A percentile compares a stretch with the other conserved stretches of the same genome.
These are phyloP conservation scores for Agrotis segetum DNA, from an alignment of 2,888 invertebrate species.

Conservation along the genomic window DNA sequence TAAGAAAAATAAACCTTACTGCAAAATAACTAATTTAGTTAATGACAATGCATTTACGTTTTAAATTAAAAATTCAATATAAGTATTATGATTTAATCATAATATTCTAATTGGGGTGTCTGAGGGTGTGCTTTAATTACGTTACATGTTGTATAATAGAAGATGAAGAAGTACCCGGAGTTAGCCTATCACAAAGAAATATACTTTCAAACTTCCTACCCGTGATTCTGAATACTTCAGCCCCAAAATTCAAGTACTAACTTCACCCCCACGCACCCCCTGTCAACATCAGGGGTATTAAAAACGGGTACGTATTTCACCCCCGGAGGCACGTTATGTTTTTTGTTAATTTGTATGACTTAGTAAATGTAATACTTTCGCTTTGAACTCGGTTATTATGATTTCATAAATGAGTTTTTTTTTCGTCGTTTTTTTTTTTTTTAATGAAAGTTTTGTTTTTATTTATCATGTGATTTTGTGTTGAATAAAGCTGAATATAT, in stretches of 20 bases:
- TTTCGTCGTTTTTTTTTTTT: not conserved
- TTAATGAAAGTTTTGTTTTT: not conserved
- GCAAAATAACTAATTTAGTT: too few relatives aligned
- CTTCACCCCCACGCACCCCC: slow-evolving; percentile 5
- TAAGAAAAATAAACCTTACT: too few relatives aligned
- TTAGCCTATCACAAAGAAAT: not conserved
- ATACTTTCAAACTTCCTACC: not conserved
- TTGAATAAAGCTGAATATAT: too few relatives aligned
- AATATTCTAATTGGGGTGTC: too few relatives aligned
- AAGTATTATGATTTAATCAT: too few relatives aligned
- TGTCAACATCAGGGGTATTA: slow-evolving; percentile 35
- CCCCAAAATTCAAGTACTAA: too few relatives aligned
- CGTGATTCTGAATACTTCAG: not conserved
- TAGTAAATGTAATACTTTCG: slow-evolving; percentile 8
- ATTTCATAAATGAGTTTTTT: not conserved
- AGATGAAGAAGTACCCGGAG: too few relatives aligned
- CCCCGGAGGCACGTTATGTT: slow-evolving; percentile 33
- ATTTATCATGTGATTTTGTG: too few relatives aligned
- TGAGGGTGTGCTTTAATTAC: too few relatives aligned
- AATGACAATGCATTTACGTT: too few relatives aligned
- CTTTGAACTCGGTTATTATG: slow-evolving; percentile 32
- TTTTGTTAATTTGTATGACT: slow-evolving; percentile 37
- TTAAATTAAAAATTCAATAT: too few relatives aligned
- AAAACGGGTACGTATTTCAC: not conserved
- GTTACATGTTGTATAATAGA: too few relatives aligned